Conservation (phyloP, 2,797 vertebrate species). For the Tiaroga cobitis region DNA sequence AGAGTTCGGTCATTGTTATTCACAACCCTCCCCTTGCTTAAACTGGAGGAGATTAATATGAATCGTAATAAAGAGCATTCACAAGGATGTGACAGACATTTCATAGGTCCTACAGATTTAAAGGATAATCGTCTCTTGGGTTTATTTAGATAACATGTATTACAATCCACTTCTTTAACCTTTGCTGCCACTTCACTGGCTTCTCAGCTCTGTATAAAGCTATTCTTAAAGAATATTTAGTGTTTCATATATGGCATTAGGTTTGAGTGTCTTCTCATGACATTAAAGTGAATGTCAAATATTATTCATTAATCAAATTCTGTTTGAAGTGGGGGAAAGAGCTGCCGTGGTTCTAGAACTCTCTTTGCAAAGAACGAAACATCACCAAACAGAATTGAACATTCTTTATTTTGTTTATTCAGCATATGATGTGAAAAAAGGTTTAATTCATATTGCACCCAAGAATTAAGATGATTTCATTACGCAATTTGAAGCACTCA, state of each 20-base stretch:
- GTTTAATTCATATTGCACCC: neutral
- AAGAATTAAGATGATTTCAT: neutral
- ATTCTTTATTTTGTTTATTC: neutral
- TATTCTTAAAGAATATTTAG: constrained; percentile 71
- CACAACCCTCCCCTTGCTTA: constrained; percentile 78
- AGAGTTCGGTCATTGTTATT: constrained; percentile 86
- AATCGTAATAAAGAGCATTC: constrained; percentile 93
- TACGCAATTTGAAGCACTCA: neutral
- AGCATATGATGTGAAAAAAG: neutral
- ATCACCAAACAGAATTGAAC: constrained; percentile 22
- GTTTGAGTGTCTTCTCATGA: constrained; percentile 76
- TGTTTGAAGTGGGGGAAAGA: constrained; percentile 74
- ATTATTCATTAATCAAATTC: constrained; percentile 75
- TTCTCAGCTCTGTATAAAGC: constrained; percentile 65
- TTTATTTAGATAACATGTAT: constrained; percentile 90
- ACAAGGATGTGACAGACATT: constrained; percentile 89
- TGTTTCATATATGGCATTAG: constrained; percentile 71
- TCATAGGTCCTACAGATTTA: constrained; percentile 87
- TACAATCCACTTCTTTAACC: constrained; percentile 81
- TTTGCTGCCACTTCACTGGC: constrained; percentile 74
- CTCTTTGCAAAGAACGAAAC: constrained; percentile 23
- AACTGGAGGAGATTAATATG: constrained; percentile 95
- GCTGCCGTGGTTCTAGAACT: constrained; percentile 50
- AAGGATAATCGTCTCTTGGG: constrained; percentile 88
- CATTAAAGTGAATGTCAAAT: constrained; percentile 75